Evolutionary conservation across 2,113 vertebrate species (phyloP).

Genomic region (Rattus norvegicus): DNA sequence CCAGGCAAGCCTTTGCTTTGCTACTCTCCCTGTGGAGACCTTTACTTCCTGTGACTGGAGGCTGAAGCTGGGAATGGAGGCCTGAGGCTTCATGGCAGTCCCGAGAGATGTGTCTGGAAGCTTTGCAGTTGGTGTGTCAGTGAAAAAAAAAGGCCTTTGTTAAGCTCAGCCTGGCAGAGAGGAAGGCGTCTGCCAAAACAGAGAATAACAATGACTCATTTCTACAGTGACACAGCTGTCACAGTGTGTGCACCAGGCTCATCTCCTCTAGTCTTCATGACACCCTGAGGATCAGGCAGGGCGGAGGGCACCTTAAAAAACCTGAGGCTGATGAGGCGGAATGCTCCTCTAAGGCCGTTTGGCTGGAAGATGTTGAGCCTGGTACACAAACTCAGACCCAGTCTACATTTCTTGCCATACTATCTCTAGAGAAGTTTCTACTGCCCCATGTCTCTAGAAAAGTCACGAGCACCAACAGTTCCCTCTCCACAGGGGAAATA

Average conservation of each 20-base stretch:
- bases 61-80: constrained; percentile 40
- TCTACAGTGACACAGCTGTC: neutral
- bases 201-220: neutral
- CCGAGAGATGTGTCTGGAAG: constrained; percentile 22
- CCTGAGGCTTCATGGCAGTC: neutral
- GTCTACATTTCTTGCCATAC: neutral
- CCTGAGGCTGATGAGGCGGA: neutral
- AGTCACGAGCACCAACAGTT: neutral
- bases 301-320: neutral
- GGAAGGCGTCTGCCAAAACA: constrained; percentile 41
- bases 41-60: constrained; percentile 30
- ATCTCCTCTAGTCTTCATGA: neutral
- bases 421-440: neutral
- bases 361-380: neutral
- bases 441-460: neutral
- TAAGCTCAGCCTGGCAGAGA: constrained; percentile 28
- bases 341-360: neutral
- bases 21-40: neutral
- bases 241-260: neutral
- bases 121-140: constrained; percentile 10
- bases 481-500: neutral
- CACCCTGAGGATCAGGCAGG: neutral
- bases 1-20: neutral
- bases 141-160: constrained; percentile 46
- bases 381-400: neutral